These are phyloP conservation scores for Gymnothorax javanicus DNA, from an alignment of 2,797 vertebrate genomes.

Conservation along the genomic window DNA sequence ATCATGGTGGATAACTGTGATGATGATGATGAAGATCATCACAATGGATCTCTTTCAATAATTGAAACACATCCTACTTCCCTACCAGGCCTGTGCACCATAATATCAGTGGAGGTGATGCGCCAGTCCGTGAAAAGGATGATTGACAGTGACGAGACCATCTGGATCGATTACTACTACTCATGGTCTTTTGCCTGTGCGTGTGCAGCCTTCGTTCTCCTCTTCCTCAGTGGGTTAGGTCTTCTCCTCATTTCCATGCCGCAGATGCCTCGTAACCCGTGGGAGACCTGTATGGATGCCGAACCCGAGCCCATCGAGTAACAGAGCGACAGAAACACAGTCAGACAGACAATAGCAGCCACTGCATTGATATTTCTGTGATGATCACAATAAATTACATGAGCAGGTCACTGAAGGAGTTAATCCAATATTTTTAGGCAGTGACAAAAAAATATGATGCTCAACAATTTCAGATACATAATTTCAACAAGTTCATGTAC, in stretches of 20 bases:
- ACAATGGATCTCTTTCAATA: background rate
- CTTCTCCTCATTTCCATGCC: conserved; percentile 92
- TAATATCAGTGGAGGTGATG: conserved; percentile 94
- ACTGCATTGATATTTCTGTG: background rate
- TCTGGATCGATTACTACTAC: conserved; percentile 88
- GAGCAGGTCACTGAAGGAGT: conserved; percentile 31
- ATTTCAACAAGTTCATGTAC: conserved; percentile 15
- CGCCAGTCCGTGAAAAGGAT: conserved; percentile 94
- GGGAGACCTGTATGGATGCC: conserved; percentile 97
- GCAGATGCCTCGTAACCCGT: conserved; percentile 93
- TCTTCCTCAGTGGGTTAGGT: conserved; percentile 83
- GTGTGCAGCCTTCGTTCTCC: conserved; percentile 83
- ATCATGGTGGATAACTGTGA: too few relatives aligned
- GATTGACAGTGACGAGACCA: conserved; percentile 91
- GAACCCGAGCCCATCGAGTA: conserved; percentile 80
- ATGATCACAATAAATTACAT: background rate
- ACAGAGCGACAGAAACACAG: conserved; percentile 28
- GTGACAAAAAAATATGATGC: conserved; percentile 8
- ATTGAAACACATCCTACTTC: conserved; percentile 22
- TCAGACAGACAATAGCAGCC: conserved; percentile 1
- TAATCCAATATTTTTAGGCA: conserved; percentile 20
- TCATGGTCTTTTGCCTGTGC: conserved; percentile 94
- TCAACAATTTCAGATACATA: conserved; percentile 27
- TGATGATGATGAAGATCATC: too few relatives aligned
- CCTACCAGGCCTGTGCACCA: conserved; percentile 84